phyloP scores from a whole-genome alignment of 2,888 invertebrate genomes.

The Laspeyria flexula region DNA sequence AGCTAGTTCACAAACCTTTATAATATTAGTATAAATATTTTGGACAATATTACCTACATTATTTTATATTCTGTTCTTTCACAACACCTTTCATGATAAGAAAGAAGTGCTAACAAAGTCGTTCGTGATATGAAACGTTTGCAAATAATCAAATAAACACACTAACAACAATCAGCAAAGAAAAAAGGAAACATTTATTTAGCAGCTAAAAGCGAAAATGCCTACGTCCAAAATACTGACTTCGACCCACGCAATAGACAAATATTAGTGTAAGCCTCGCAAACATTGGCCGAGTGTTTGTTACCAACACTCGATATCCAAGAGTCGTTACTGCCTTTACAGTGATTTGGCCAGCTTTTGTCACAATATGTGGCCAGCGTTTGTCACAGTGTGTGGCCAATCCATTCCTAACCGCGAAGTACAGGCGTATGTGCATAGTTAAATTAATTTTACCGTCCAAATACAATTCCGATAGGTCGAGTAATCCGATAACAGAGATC shows the following conservation, averaged over 20 bases:
- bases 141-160: not conserved
- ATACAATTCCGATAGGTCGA: conserved; percentile 66
- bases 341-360: conserved; percentile 5
- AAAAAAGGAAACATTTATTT: not conserved
- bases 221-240: not conserved
- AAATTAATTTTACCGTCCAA: conserved; percentile 64
- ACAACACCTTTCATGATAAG: too few relatives aligned
- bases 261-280: not conserved
- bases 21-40: too few relatives aligned
- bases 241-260: not conserved
- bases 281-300: conserved; percentile 1
- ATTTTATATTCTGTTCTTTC: too few relatives aligned
- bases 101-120: too few relatives aligned
- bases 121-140: too few relatives aligned
- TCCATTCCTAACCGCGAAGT: conserved; percentile 8
- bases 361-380: conserved; percentile 4
- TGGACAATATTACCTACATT: too few relatives aligned
- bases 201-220: not conserved
- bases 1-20: too few relatives aligned
- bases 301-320: not conserved
- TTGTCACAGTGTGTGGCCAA: conserved; percentile 2
- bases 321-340: not conserved
- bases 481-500: conserved; percentile 71
- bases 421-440: conserved; percentile 45
- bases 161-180: not conserved